Conservation (phyloP, 1,140 invertebrate genomes). For the Diorhabda sublineata region DNA sequence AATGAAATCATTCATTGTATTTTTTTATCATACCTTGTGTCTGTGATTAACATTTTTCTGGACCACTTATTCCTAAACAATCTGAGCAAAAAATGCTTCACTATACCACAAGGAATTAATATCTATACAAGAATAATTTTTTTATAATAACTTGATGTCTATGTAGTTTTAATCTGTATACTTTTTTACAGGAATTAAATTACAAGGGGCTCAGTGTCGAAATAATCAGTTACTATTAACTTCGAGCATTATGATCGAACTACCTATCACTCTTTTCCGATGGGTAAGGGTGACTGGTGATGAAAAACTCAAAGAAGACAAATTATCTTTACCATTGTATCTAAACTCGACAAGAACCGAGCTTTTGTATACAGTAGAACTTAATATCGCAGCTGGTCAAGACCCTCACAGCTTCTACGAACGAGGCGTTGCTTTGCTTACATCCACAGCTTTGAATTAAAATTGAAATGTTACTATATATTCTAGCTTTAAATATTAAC, state of each 20-base stretch:
- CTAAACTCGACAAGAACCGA: constrained; percentile 93
- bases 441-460: constrained; percentile 86
- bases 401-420: constrained; percentile 94
- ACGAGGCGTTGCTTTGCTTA: constrained; percentile 90
- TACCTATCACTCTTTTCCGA: constrained; percentile 80
- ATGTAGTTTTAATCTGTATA: not conserved
- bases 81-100: no score
- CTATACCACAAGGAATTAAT: no score
- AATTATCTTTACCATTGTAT: constrained; percentile 92
- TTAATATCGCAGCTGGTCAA: constrained; percentile 81
- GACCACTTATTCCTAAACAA: no score
- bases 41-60: no score
- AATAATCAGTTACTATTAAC: constrained; percentile 89
- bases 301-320: constrained; percentile 55
- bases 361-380: constrained; percentile 91
- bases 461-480: not conserved
- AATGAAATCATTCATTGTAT: no score
- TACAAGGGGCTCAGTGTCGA: constrained; percentile 91
- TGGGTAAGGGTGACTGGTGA: constrained; percentile 65
- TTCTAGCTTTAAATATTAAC: constrained; percentile 5
- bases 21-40: no score
- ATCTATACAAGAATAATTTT: no score
- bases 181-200: constrained; percentile 68
- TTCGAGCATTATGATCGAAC: constrained; percentile 89
- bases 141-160: no score